These are phyloP conservation scores for Plagodis dolabraria DNA, from an alignment of 2,888 invertebrate species.

Conservation along the genomic window DNA sequence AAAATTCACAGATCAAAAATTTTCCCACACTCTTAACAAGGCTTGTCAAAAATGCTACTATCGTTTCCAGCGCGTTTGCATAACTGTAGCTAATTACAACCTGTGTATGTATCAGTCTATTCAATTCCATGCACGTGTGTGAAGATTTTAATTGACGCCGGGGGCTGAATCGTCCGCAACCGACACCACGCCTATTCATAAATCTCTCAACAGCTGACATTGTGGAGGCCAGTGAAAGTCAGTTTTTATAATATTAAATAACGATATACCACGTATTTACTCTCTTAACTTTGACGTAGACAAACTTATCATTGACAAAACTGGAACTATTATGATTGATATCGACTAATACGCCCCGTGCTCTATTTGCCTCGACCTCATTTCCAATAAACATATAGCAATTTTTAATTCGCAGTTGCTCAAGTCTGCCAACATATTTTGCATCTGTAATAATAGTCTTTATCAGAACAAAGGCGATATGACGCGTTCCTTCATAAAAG, in stretches of 20 bases:
- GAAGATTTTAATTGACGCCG: conserved; percentile 44
- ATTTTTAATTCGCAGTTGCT: conserved; percentile 37
- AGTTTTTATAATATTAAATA: too few species aligned
- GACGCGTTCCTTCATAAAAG: conserved; percentile 15
- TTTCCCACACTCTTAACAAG: conserved; percentile 28
- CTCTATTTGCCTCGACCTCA: conserved; percentile 41
- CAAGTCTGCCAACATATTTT: conserved; percentile 29
- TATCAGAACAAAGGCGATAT: conserved; percentile 20
- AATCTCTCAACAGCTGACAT: conserved; percentile 45
- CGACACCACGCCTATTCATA: conserved; percentile 42
- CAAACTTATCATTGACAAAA: too few species aligned
- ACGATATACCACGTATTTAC: too few species aligned
- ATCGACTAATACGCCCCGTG: conserved; percentile 14
- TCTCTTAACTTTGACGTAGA: too few species aligned
- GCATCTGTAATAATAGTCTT: conserved; percentile 28
- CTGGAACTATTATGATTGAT: not conserved
- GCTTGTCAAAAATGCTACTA: conserved; percentile 23
- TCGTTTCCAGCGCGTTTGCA: conserved; percentile 27
- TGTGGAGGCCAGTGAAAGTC: conserved; percentile 28
- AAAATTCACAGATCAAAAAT: not conserved
- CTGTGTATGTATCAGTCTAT: conserved; percentile 32
- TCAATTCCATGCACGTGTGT: conserved; percentile 33
- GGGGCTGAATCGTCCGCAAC: conserved; percentile 35
- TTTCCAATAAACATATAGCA: conserved; percentile 28
- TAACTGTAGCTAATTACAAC: conserved; percentile 37